Evolutionary conservation across 2,888 invertebrate genomes (phyloP).

Genomic region (Synergus laeviventris): DNA sequence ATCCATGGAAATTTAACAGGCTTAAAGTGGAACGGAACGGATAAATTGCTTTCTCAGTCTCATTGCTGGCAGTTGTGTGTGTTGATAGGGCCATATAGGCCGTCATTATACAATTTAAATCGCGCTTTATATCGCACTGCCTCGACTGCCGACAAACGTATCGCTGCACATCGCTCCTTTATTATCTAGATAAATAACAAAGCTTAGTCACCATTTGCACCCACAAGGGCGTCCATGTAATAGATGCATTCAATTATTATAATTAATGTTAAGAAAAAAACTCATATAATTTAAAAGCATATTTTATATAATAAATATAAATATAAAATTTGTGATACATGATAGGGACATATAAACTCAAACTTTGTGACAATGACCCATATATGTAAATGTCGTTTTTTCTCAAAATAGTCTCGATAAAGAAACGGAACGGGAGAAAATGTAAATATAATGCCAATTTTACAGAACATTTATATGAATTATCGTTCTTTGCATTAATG

Average conservation of each 20-base stretch:
- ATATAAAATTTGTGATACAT: not conserved
- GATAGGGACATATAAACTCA: not conserved
- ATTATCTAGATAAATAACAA: constrained; percentile 33
- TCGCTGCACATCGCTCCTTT: constrained; percentile 14
- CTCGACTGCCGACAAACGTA: constrained; percentile 36
- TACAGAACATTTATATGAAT: not conserved
- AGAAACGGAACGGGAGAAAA: not conserved
- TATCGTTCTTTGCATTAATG: not conserved
- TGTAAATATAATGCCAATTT: not conserved
- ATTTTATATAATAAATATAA: too few relatives aligned
- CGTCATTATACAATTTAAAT: constrained; percentile 38
- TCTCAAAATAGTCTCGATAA: too few relatives aligned
- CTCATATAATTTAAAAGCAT: too few relatives aligned
- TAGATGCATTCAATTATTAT: constrained; percentile 33
- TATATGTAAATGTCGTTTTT: too few relatives aligned
- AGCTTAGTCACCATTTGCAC: constrained; percentile 17
- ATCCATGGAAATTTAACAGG: not conserved
- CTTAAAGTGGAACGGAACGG: constrained; percentile 34
- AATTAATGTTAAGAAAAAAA: too few relatives aligned
- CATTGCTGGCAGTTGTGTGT: constrained; percentile 13
- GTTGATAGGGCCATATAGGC: constrained; percentile 21
- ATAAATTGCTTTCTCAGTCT: constrained; percentile 40
- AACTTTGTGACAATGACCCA: too few relatives aligned
- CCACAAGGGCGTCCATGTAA: constrained; percentile 18
- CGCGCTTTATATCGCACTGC: constrained; percentile 4